A percentile compares a stretch with the other conserved stretches of the same genome.
These are phyloP conservation scores for Patagioenas fasciata DNA, from an alignment of 2,113 vertebrate species.

Conservation along the genomic window DNA sequence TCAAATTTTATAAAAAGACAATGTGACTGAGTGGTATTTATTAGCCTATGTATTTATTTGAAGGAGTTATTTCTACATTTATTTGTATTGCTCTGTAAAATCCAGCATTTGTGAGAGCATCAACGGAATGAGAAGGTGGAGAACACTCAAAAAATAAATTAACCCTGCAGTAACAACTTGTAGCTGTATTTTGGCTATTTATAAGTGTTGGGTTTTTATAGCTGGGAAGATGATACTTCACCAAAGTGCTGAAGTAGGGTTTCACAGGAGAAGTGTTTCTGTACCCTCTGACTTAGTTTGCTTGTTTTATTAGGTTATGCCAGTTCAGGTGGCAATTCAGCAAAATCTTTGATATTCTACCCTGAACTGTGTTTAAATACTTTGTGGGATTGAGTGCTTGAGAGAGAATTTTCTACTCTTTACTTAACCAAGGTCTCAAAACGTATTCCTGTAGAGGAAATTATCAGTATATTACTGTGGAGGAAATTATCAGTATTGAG, in stretches of 20 bases:
- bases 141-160: background rate
- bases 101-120: background rate
- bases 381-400: background rate
- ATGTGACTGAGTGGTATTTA: too few relatives aligned
- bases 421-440: background rate
- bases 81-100: background rate
- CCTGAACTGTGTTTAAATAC: background rate
- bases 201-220: background rate
- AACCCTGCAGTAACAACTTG: rapidly evolving
- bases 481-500: background rate
- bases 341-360: background rate
- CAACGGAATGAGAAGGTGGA: background rate
- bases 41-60: background rate
- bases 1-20: background rate
- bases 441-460: background rate
- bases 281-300: background rate
- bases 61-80: background rate
- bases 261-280: background rate
- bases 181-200: background rate
- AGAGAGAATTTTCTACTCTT: background rate
- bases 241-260: background rate
- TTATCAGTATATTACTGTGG: background rate
- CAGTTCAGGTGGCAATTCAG: background rate
- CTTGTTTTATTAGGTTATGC: background rate
- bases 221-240: background rate